These are phyloP conservation scores for Paramormyrops kingsleyae DNA, from an alignment of 2,113 vertebrate genomes.

Conservation along the genomic window DNA sequence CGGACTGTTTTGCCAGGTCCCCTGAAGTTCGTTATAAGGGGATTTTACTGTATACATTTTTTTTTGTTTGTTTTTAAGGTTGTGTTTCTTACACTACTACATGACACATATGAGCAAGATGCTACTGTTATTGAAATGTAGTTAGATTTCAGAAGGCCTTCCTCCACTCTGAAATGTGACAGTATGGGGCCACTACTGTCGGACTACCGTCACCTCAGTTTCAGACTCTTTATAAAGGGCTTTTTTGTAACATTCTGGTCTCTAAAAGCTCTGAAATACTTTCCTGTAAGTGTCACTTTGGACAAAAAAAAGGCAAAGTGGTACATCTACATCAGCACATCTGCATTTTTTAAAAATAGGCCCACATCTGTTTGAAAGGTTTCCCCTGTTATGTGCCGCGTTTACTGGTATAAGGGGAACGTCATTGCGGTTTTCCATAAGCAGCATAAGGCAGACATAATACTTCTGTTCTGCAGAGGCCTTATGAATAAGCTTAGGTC, in stretches of 20 bases:
- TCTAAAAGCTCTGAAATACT: background rate
- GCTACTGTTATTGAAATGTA: background rate
- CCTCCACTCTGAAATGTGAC: background rate
- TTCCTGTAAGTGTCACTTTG: constrained; percentile 17
- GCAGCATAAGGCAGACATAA: background rate
- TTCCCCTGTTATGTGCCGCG: background rate
- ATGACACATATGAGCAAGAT: background rate
- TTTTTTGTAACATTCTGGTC: background rate
- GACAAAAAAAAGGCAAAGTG: constrained; percentile 7
- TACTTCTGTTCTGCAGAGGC: background rate
- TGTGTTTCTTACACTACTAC: background rate
- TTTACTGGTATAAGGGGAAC: background rate
- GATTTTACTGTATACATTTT: background rate
- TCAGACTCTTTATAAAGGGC: background rate
- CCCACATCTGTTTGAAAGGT: background rate
- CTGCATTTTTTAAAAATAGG: constrained; percentile 1
- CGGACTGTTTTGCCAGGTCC: too few relatives aligned
- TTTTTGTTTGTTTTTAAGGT: background rate
- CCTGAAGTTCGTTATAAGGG: too few relatives aligned
- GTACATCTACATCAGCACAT: background rate
- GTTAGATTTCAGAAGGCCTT: background rate
- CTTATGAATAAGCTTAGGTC: background rate
- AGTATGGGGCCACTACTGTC: background rate
- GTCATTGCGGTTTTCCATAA: background rate
- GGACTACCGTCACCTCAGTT: background rate